Evolutionary conservation across 1,140 invertebrate genomes (phyloP), one percentile per base, ranked within the genome.

Genomic region (Amyelois transitella): DNA sequence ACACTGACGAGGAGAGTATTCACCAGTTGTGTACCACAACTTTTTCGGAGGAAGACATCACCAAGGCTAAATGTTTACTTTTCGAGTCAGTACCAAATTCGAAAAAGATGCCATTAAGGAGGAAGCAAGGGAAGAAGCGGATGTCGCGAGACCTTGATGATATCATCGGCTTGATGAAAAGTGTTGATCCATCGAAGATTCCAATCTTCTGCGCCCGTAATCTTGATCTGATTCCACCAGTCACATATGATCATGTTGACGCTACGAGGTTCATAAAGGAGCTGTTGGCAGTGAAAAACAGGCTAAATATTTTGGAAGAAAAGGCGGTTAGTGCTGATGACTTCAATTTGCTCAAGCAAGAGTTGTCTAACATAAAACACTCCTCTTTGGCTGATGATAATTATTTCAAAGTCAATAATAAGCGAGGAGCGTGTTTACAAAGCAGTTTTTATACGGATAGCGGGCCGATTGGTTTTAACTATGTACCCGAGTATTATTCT

Each of bases 241-340:
- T 60, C 2, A 51, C 58, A 2, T 60, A 53, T 49, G 56, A 58
- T 18, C 50, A 58, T 43, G 19, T 58, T 58, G 55, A 57, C 47
- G 55, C 49, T 3, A 43, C 51, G 22, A 20, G 10, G 19, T 50
- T 59, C 5, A 20, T 59, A 25, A 59, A 53, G 44, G 51, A 59
- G 20, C 38, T 58, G 20, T 20, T 47, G 7, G 20, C 4, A 4
- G 5, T 47, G 18, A 18, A 47, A 20, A 20, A 19, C 17, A 5
- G 20, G 3, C 6, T 47, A n/a, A 20, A 18, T 47, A 17, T 6
- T 6, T 6, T 47, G 18, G 18, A 47, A n/a, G 48, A 50, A 17
- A 50, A 50, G 12, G 10, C 10, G 6, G 14, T 50, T n/a, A 50
- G 14, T 4, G 6, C 20, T 7, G 20, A 50, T 6, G 12, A 50